Base-by-base conservation (phyloP, 2,888 invertebrate genomes). In the Periphyllus acericola region DNA sequence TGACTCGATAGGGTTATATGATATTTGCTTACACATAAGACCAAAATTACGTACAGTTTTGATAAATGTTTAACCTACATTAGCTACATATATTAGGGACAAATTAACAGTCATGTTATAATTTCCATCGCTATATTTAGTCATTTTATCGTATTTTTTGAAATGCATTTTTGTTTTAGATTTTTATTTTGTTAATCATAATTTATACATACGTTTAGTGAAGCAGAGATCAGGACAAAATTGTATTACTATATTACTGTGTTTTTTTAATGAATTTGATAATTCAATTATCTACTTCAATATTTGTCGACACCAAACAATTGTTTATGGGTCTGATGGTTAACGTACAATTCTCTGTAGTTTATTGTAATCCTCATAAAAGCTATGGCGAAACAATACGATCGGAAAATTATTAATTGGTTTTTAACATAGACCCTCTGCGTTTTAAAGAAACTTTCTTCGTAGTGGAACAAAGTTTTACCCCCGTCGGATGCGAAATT, bases 351-450 rank as follows among this genome's bases (percentile, higher is more conserved):
- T 40, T n/a, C 29, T 75, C 29, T 19, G 4, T 25, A 60, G 75
- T 60, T 75, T 60, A 75, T 55, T 66, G 75, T 66, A 60, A 60
- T 83, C 29, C 36, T 60, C 6, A 21, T 36, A 2, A 72, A 72
- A 5, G 75, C 36, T 66, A 40, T 60, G 25, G 29, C 29, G 29
- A 40, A 83, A 83, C 74, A 83, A 83, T 83, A 74, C 29, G 74
- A 83, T 72, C 46, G 17, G 32, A 72, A 82, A 82, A 75, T 83
- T 75, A 83, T 83, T 83, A 83, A 83, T 83, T 83, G 60, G 74
- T 60, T 83, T 74, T 74, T 83, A 83, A 75, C 74, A 29, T 55
- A 60, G 60, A 66, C 74, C 55, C 60, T n/a, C n/a, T 9, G 29
- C 74, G 40, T 75, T 83, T 34, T 82, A n/a, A 25, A 29, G 21